Conservation (phyloP, 1,140 invertebrate genomes). For the Drosophila pseudoobscura region DNA sequence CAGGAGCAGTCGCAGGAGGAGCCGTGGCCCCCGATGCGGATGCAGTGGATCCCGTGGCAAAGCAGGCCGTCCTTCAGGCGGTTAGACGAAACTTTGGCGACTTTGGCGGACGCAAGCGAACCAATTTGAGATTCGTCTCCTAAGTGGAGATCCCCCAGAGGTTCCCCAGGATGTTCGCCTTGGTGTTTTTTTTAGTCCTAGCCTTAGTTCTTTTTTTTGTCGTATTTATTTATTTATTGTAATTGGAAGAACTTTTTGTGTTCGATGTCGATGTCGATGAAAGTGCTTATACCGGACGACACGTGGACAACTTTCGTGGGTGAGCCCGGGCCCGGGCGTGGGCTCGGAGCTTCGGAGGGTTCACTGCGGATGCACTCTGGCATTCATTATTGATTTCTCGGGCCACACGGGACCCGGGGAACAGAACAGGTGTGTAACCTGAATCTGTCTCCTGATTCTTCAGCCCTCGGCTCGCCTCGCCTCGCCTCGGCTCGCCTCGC, state of each 20-base stretch:
- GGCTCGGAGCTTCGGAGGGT: no score
- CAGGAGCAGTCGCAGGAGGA: neutral
- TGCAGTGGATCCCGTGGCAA: conserved; percentile 24
- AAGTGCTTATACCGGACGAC: conserved; percentile 13
- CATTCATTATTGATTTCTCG: conserved; percentile 29
- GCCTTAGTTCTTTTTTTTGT: conserved; percentile 30
- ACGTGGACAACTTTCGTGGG: conserved; percentile 1
- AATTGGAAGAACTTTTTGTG: conserved; percentile 30
- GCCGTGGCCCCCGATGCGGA: neutral
- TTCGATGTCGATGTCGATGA: no score
- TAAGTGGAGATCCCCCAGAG: conserved; percentile 5
- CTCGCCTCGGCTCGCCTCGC: neutral
- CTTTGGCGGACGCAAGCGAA: conserved; percentile 69
- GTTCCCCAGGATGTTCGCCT: neutral
- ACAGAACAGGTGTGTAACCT: conserved; percentile 62
- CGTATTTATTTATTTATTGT: conserved; percentile 70
- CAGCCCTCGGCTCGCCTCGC: neutral
- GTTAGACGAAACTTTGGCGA: conserved; percentile 47
- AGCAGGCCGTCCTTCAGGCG: conserved; percentile 37
- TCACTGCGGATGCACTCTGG: no score
- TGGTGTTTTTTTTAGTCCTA: conserved; percentile 30
- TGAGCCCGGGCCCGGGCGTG: no score
- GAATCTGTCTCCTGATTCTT: conserved; percentile 37
- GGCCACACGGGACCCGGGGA: conserved; percentile 15
- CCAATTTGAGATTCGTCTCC: conserved; percentile 61